phyloP scores from a whole-genome alignment of 37 sponge, comb jelly and placozoan genomes.

The Spongilla lacustris region DNA sequence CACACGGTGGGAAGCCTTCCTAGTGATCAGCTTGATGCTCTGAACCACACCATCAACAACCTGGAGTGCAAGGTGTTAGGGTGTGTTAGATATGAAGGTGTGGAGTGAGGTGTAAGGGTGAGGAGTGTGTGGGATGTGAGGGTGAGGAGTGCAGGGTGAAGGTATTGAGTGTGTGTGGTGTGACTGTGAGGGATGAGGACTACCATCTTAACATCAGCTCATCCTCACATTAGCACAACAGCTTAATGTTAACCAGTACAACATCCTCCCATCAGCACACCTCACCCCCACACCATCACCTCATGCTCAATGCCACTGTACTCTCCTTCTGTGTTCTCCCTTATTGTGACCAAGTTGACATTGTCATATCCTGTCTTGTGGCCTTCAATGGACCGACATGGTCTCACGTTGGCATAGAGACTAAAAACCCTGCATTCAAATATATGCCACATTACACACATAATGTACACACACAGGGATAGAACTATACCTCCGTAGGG shows the following conservation, averaged over 20 bases:
- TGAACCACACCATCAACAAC: slow-evolving; percentile 98
- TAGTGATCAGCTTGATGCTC: slow-evolving; percentile 98
- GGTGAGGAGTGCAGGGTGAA: neutral
- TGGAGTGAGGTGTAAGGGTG: neutral
- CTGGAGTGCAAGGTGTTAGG: slow-evolving; percentile 30
- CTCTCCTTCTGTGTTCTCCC: slow-evolving; percentile 99
- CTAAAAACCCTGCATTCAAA: slow-evolving; percentile 77
- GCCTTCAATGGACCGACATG: slow-evolving; percentile 88
- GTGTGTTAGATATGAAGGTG: neutral
- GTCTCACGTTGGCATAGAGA: slow-evolving; percentile 97
- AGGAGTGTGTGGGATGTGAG: neutral
- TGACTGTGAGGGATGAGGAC: no score
- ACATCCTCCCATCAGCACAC: no score
- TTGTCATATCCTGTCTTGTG: slow-evolving; percentile 85
- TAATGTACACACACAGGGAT: neutral
- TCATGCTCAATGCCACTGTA: slow-evolving; percentile 98
- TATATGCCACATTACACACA: neutral
- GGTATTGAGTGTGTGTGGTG: slow-evolving; percentile 14
- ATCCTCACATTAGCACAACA: no score
- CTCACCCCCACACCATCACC: slow-evolving; percentile 52
- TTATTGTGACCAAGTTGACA: slow-evolving; percentile 95
- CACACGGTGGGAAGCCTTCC: slow-evolving; percentile 87
- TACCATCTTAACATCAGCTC: no score
- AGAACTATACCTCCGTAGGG: slow-evolving; percentile 75
- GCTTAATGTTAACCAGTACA: no score